Percentiles rank a stretch among this genome's conserved stretches.
These are phyloP conservation scores for Lampris incognitus DNA, from an alignment of 2,113 vertebrate genomes.

Conservation along the genomic window DNA sequence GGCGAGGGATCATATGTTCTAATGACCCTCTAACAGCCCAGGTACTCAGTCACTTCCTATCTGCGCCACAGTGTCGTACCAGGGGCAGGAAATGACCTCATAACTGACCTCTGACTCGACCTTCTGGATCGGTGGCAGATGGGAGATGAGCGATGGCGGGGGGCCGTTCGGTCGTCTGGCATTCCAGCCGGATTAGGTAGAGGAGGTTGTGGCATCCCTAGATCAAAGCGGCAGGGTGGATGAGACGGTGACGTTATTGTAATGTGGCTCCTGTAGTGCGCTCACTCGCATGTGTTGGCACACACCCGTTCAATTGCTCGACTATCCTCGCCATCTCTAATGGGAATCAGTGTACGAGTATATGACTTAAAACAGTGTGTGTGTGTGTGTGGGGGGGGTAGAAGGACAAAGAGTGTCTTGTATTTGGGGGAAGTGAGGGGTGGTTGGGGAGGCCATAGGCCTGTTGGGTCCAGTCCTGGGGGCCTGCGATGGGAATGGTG, in stretches of 20 bases:
- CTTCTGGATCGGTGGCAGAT: conserved; percentile 60
- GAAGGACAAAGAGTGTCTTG: conserved; percentile 79
- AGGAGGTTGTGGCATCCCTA: conserved; percentile 73
- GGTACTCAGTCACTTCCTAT: conserved; percentile 7
- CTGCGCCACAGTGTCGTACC: conserved; percentile 34
- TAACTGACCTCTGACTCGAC: conserved; percentile 40
- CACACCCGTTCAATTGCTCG: conserved; percentile 14
- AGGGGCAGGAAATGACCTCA: conserved; percentile 43
- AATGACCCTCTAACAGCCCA: neutral
- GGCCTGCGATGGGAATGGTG: conserved; percentile 70
- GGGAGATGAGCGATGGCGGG: conserved; percentile 42
- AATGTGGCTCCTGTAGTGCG: conserved; percentile 22
- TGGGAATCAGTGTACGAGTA: conserved; percentile 49
- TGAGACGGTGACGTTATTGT: conserved; percentile 43
- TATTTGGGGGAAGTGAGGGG: conserved; percentile 53
- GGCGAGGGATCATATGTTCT: no score
- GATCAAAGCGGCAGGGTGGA: conserved; percentile 45
- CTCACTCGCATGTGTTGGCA: conserved; percentile 2
- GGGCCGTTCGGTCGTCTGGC: conserved; percentile 36
- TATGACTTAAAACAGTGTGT: conserved; percentile 56
- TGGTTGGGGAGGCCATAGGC: conserved; percentile 48
- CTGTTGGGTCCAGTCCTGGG: conserved; percentile 76
- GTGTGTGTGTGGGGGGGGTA: conserved; percentile 34
- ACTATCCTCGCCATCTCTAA: conserved; percentile 43
- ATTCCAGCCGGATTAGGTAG: conserved; percentile 70